A percentile compares a stretch with the other conserved stretches of the same genome.
phyloP scores from a whole-genome alignment of 2,888 invertebrate genomes.

The Prosopocoilus inquinatus region DNA sequence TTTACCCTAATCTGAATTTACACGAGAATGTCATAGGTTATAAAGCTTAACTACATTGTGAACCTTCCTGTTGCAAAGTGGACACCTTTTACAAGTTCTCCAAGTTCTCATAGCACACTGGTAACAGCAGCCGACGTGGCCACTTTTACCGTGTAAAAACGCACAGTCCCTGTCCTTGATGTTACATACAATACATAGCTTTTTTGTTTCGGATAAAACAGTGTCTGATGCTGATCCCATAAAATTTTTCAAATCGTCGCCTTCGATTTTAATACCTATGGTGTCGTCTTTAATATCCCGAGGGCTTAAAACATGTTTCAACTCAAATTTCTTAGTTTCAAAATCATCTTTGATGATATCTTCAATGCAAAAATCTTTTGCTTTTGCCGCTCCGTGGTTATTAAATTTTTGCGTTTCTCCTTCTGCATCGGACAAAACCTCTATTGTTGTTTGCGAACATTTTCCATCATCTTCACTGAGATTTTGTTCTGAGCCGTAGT shows the following conservation, averaged over 20 bases:
- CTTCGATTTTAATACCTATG: not conserved
- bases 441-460: not conserved
- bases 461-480: slow-evolving; percentile 7
- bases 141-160: slow-evolving; percentile 65
- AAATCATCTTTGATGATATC: too few species aligned
- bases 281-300: not conserved
- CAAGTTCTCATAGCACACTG: slow-evolving; percentile 67
- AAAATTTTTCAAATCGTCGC: not conserved
- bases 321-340: not conserved
- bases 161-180: slow-evolving; percentile 64
- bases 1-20: not conserved
- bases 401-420: too few species aligned
- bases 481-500: slow-evolving; percentile 7
- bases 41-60: slow-evolving; percentile 65
- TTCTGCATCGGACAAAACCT: not conserved
- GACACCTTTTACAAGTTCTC: slow-evolving; percentile 63
- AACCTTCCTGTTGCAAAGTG: slow-evolving; percentile 67
- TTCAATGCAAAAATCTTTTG: too few species aligned
- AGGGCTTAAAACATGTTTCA: not conserved
- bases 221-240: slow-evolving; percentile 7
- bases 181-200: slow-evolving; percentile 62
- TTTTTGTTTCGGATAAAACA: slow-evolving; percentile 39
- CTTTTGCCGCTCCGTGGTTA: too few species aligned
- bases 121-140: slow-evolving; percentile 71
- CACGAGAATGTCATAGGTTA: slow-evolving; percentile 39